Conservation (phyloP, 2,797 vertebrate genomes). For the Sarcoramphus papa region DNA sequence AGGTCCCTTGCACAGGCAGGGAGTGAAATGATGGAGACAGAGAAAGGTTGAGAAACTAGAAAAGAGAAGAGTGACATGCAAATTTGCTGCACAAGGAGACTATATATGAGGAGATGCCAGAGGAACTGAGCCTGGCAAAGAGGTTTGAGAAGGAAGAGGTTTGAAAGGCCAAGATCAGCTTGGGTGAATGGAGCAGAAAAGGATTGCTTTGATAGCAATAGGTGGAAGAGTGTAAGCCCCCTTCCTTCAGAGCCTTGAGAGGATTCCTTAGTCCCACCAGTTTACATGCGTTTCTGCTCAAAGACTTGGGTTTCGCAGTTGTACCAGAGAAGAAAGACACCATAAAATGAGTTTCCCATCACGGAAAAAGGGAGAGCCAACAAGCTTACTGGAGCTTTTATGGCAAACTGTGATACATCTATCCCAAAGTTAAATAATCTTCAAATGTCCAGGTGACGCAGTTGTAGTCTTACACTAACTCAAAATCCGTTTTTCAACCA, state of each 20-base stretch:
- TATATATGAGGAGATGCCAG: neutral
- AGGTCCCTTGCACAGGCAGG: neutral
- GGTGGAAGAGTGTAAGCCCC: neutral
- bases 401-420: neutral
- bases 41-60: neutral
- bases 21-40: neutral
- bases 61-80: neutral
- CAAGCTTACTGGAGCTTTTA: neutral
- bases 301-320: neutral
- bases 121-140: neutral
- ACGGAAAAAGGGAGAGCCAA: neutral
- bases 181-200: neutral
- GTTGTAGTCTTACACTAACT: neutral
- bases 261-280: neutral
- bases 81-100: neutral
- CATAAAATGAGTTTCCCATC: neutral
- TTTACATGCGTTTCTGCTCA: neutral
- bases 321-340: neutral
- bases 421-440: neutral
- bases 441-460: neutral
- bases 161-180: neutral
- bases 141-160: neutral
- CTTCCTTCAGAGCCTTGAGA: neutral
- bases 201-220: neutral
- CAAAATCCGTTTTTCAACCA: neutral